Base-by-base conservation (phyloP, 2,797 vertebrate species). In the Premnoplex brunnescens region DNA sequence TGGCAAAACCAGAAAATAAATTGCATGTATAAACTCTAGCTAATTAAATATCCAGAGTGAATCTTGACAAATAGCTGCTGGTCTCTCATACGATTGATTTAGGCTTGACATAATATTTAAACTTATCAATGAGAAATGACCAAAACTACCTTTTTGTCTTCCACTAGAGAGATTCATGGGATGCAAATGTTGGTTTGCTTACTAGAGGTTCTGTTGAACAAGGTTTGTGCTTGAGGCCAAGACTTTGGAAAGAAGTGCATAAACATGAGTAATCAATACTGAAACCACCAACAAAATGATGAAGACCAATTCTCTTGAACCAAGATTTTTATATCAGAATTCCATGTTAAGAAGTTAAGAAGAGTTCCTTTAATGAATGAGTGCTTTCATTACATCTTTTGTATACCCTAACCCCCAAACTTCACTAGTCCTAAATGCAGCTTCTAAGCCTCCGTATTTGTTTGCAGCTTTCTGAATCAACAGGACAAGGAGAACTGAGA, bases 391-490 rank as follows among this genome's bases (percentile, higher is more conserved):
- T 93, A 59, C 55, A 84, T 48, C 55, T 44, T 91, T 68, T 37
- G 24, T 79, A 81, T 76, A 90, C 59, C 43, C 80, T 84, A 91
- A 58, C 55, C 68, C 68, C 64, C 49, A 83, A 97, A 95, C 39
- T 90, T 91, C 69, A 81, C 3, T 48, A 96, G 79, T 88, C 77
- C 59, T 96, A 94, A 97, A 76, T 83, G 84, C 80, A 96, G 63
- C 62, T 82, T 96, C 91, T 94, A 95, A 95, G 79, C 39, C 41
- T 89, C 67, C 1, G 2, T 93, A 91, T 76, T 85, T 88, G 73
- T 96, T 94, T 94, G 69, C 68, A 92, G 92, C 67, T 94, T 97
- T 97, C 85, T 91, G 69, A 97, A 96, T 97, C 95, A 97, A 97
- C 72, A 96, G 55, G 51, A 89, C 87, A 79, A 91, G 69, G 77